Evolutionary conservation across 1,140 invertebrate genomes (phyloP), one percentile per base, ranked within the genome.

Genomic region (Nasonia vitripennis): DNA sequence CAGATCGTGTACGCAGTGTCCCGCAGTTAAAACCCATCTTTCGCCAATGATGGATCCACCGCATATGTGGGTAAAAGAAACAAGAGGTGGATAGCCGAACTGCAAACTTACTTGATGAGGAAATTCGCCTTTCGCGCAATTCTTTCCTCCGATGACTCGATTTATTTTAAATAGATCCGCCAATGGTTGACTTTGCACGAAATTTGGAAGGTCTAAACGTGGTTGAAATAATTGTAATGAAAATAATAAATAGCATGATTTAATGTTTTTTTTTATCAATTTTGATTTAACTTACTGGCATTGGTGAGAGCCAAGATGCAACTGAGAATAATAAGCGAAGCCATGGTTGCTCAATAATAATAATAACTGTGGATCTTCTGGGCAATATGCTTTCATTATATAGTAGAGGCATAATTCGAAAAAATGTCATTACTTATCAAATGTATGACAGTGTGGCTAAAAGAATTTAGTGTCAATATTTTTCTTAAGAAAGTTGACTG

Each of bases 71-170:
- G 94, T 74, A 77, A 23, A 95, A 93, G 20, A 94, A 92, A 17
- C 93, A 95, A 51, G 93, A 94, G 87, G 95, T 95, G 83, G 94
- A 93, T 51, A 3, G 71, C 92, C 90, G 83, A 89, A 91, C 80
- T 93, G 90, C 20, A 94, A 81, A 0, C 94, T 94, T 1, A 94
- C 91, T 88, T 94, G 94, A 85, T 93, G 92, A 0, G 94, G 94
- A 71, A 93, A 94, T 84, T 92, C 87, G 0, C 90, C 91, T n/a
- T 83, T 75, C 0, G 3, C 3, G 0, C 94, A 93, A 55, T 93
- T 89, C 0, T 75, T n/a, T 7, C 94, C 94, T 11, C 94, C 94
- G 7, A 94, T 93, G 20, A 95, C 90, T 67, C 88, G 86, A 81
- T 45, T 82, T 14, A 80, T 80, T 34, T 80, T 80, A 2, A 67